Evolutionary conservation across 2,797 vertebrate genomes (phyloP).

Genomic region (Pseudochaenichthys georgianus): DNA sequence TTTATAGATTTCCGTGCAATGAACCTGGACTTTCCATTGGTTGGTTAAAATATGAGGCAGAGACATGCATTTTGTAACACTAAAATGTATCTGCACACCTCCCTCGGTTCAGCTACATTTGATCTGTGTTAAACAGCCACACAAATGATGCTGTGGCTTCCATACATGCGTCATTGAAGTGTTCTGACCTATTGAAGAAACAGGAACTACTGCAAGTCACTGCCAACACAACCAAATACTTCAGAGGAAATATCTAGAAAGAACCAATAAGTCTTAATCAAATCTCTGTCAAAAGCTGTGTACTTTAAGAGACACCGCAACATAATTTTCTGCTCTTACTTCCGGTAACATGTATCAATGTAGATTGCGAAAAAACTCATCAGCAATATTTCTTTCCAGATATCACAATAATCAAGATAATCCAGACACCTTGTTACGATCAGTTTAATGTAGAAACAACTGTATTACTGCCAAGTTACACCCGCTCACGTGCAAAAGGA

Average conservation of each 20-base stretch:
- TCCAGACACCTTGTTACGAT: too few relatives aligned
- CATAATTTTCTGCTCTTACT: too few relatives aligned
- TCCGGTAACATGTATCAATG: too few relatives aligned
- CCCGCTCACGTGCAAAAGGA: too few relatives aligned
- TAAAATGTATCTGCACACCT: constrained; percentile 67
- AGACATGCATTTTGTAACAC: constrained; percentile 58
- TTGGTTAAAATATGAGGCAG: constrained; percentile 72
- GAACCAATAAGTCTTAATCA: background rate
- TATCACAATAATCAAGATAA: too few relatives aligned
- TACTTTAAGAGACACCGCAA: too few relatives aligned
- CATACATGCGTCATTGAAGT: constrained; percentile 36
- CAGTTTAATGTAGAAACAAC: too few relatives aligned
- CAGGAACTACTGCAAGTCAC: background rate
- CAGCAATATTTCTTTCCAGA: too few relatives aligned
- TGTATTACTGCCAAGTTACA: too few relatives aligned
- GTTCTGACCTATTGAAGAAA: constrained; percentile 27
- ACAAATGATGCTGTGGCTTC: constrained; percentile 5
- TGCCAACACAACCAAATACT: background rate
- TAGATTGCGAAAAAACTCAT: too few relatives aligned
- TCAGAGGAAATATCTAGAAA: constrained; percentile 8
- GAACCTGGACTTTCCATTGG: constrained; percentile 26
- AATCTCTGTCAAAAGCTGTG: background rate
- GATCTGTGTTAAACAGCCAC: constrained; percentile 11
- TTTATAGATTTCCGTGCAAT: constrained; percentile 49
- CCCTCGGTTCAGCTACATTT: constrained; percentile 34